Evolutionary conservation across 2,888 invertebrate species (phyloP).

Genomic region (Girardia tigrina): DNA sequence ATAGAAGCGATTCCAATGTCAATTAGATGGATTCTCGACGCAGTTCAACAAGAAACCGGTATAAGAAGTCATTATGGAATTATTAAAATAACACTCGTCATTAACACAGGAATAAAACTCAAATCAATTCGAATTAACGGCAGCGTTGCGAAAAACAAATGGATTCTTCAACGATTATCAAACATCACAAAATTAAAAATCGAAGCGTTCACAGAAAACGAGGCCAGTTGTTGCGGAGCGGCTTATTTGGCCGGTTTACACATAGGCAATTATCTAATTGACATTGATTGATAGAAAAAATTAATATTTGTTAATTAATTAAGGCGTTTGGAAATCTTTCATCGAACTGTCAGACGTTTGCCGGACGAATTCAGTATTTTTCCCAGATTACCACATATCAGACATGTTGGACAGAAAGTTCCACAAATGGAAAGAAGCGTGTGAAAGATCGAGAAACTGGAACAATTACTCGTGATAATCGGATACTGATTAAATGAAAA

Average conservation of each 20-base stretch:
- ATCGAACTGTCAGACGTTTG: neutral
- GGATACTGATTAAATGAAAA: neutral
- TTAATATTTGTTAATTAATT: no score
- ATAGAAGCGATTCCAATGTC: slow-evolving; percentile 24
- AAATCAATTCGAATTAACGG: slow-evolving; percentile 3
- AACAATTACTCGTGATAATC: neutral
- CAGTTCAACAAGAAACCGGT: slow-evolving; percentile 26
- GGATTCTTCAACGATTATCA: slow-evolving; percentile 27
- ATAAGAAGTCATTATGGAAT: neutral
- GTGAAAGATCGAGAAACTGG: neutral
- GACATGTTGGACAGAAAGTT: neutral
- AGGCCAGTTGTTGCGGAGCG: slow-evolving; percentile 33
- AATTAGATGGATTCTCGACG: slow-evolving; percentile 17
- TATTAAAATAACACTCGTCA: neutral
- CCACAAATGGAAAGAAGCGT: neutral
- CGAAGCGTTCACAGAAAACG: neutral
- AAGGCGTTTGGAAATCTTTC: neutral
- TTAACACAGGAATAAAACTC: slow-evolving; percentile 6
- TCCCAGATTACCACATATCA: slow-evolving; percentile 18
- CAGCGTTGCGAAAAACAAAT: slow-evolving; percentile 15
- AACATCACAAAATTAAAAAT: slow-evolving; percentile 15
- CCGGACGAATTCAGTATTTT: neutral
- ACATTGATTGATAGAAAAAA: no score
- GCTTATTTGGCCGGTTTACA: slow-evolving; percentile 26
- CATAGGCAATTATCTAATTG: slow-evolving; percentile 3